Evolutionary conservation across 2,797 vertebrate genomes (phyloP).

Genomic region (Intellagama lesueurii): DNA sequence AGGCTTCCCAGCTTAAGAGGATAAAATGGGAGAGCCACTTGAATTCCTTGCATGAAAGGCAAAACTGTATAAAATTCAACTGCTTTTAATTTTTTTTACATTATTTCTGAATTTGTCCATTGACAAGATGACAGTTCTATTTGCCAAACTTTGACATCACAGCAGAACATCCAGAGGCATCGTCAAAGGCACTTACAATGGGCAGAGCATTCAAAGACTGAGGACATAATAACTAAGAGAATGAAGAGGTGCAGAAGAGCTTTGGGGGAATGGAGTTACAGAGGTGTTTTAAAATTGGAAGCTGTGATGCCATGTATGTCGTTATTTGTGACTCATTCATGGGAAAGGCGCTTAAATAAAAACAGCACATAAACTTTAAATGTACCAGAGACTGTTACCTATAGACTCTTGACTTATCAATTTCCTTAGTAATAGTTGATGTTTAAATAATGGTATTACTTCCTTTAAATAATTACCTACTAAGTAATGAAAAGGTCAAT

Average conservation of each 20-base stretch:
- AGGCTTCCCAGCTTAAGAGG: too few species aligned
- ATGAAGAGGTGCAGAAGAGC: neutral
- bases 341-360: neutral
- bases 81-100: too few species aligned
- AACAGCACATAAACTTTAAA: neutral
- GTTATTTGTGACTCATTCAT: neutral
- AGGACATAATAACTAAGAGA: neutral
- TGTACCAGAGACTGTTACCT: neutral
- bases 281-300: neutral
- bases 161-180: neutral
- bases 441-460: conserved; percentile 6
- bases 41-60: too few species aligned
- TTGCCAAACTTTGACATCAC: neutral
- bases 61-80: too few species aligned
- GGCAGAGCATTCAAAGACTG: neutral
- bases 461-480: conserved; percentile 19
- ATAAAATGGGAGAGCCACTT: too few species aligned
- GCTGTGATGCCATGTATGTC: neutral
- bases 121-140: neutral
- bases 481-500: conserved; percentile 25
- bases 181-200: neutral
- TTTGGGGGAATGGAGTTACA: neutral
- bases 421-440: neutral
- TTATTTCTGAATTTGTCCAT: too few species aligned
- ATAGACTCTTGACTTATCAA: neutral